Base-by-base conservation (phyloP, 2,113 vertebrate species). In the Phyllostomus discolor region DNA sequence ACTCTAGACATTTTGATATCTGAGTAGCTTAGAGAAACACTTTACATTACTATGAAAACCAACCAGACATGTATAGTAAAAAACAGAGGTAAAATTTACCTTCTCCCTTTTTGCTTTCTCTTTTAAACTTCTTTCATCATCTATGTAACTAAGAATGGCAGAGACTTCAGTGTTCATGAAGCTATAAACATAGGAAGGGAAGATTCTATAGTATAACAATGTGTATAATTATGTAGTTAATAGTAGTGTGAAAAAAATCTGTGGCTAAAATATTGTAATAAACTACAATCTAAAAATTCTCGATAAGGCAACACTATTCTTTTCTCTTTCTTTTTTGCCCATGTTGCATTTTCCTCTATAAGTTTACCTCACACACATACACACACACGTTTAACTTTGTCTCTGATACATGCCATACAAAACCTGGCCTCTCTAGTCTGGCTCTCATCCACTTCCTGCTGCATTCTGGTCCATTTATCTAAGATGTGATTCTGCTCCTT, bases 11-110 rank as follows among this genome's bases (percentile, higher is more conserved):
- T 91, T 95, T 50, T 95, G 90, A 70, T 95, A 93, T 95, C 95
- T 84, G 80, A 95, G n/a, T 88, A 89, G 80, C 50, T 92, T 91
- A 52, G 66, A 87, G 84, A 92, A 89, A 95, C 92, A 95, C 69
- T 72, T 93, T 84, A 84, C 43, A 84, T 73, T 59, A 48, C 17
- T 80, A 33, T 95, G 64, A 93, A 94, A 91, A 80, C 16, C 67
- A 89, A 33, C 38, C 35, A 94, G 64, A 94, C 19, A 26, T 33
- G 38, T 83, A 72, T 46, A 92, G 50, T 38, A 52, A 83, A 94
- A 90, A 81, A 87, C 67, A 91, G 82, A 69, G 31, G 46, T n/a
- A 78, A 87, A 66, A 91, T 84, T 91, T 26, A 75, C 50, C 46
- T 83, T 81, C 95, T 76, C 2, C 35, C 8, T 67, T 88, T 95